Evolutionary conservation across 2,888 invertebrate species (phyloP).

Genomic region (Crossocerus cetratus): DNA sequence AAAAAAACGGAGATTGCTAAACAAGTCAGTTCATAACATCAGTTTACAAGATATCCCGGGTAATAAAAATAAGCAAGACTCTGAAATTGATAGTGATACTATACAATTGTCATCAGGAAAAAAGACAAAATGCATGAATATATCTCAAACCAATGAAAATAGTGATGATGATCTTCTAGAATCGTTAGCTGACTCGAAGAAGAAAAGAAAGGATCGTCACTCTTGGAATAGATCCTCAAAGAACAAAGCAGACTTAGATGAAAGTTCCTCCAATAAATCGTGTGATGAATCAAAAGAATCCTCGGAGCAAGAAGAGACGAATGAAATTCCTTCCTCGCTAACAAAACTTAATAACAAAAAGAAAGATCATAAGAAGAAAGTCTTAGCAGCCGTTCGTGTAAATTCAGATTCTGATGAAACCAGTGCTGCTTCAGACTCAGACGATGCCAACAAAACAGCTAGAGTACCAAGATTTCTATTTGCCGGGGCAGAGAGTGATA

Average conservation of each 20-base stretch:
- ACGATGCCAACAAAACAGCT: constrained; percentile 16
- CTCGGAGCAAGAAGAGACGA: background rate
- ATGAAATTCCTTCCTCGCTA: background rate
- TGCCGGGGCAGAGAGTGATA: background rate
- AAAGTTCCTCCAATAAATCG: background rate
- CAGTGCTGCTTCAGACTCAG: constrained; percentile 11
- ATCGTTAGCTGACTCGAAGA: background rate
- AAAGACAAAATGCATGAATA: constrained; percentile 28
- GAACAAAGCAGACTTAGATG: constrained; percentile 10
- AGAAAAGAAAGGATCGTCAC: constrained; percentile 4
- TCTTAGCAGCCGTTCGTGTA: constrained; percentile 39
- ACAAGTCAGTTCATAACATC: constrained; percentile 9
- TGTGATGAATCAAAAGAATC: constrained; percentile 5
- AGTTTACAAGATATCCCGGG: background rate
- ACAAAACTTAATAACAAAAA: background rate
- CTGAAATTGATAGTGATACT: constrained; percentile 18
- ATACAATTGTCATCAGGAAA: constrained; percentile 20
- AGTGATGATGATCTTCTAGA: constrained; percentile 6
- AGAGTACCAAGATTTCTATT: constrained; percentile 45
- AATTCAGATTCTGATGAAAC: constrained; percentile 42
- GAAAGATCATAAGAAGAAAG: constrained; percentile 10
- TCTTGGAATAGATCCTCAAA: constrained; percentile 22
- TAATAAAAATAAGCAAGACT: background rate
- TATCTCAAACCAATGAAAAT: constrained; percentile 15
- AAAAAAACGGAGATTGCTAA: constrained; percentile 14